A percentile compares a stretch with the other conserved stretches of the same genome.
Evolutionary conservation across 1,140 invertebrate genomes (phyloP).

Genomic region (Ips nitidus): DNA sequence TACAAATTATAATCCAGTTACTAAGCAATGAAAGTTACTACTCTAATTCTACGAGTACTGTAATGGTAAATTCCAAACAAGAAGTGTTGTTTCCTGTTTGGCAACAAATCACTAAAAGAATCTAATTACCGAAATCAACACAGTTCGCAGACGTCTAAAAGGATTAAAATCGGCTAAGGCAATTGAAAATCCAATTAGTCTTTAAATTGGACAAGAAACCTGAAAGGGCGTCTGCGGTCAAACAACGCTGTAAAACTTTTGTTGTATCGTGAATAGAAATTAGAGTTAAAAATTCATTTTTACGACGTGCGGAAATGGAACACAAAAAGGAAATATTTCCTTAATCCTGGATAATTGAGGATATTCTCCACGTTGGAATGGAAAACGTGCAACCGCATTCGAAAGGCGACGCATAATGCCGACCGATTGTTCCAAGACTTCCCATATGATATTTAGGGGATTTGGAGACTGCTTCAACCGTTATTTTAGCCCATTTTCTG

Average conservation of each 20-base stretch:
- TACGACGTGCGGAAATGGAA: no score
- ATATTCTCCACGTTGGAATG: conserved; percentile 23
- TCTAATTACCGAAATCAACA: conserved; percentile 1
- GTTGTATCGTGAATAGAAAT: neutral
- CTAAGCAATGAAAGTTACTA: no score
- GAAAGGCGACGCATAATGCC: conserved; percentile 31
- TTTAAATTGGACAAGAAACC: conserved; percentile 33
- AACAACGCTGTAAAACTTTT: conserved; percentile 17
- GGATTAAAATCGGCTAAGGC: conserved; percentile 20
- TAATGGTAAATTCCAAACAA: no score
- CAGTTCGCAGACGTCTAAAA: conserved; percentile 4
- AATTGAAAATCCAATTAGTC: conserved; percentile 33
- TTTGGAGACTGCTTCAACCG: conserved; percentile 16
- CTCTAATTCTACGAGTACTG: no score
- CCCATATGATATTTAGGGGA: conserved; percentile 27
- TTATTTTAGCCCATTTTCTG: neutral
- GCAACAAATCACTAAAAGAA: neutral
- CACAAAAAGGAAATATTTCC: no score
- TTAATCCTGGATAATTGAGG: conserved; percentile 24
- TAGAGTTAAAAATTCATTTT: no score
- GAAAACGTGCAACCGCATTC: conserved; percentile 33
- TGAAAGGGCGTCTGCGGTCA: conserved; percentile 26
- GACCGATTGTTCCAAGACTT: conserved; percentile 28
- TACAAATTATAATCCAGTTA: no score
- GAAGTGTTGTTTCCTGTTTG: no score